Percentiles rank a stretch among this genome's conserved stretches.
phyloP scores from a whole-genome alignment of 2,797 vertebrate genomes.

The Pogoniulus pusillus region DNA sequence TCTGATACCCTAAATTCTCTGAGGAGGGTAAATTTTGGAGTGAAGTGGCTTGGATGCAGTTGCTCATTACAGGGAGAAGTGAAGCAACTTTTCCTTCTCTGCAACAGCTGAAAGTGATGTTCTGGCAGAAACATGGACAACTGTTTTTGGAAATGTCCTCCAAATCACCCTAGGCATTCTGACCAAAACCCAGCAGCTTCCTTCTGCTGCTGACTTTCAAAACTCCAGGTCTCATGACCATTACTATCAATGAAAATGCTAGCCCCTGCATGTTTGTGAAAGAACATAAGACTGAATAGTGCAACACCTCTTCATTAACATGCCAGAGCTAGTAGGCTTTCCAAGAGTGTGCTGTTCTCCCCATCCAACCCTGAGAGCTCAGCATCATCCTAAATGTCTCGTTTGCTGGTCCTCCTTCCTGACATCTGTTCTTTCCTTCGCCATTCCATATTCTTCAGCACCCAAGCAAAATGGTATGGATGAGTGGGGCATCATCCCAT shows the following conservation, averaged over 20 bases:
- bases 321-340: not conserved
- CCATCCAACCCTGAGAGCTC: not conserved
- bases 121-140: not conserved
- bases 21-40: not conserved
- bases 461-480: not conserved
- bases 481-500: too few relatives aligned
- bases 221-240: not conserved
- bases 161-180: not conserved
- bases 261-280: not conserved
- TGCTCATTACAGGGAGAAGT: not conserved
- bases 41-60: not conserved
- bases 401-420: not conserved
- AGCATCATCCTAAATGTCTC: not conserved
- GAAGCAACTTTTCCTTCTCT: not conserved
- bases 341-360: not conserved
- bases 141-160: not conserved
- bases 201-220: not conserved
- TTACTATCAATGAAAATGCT: not conserved
- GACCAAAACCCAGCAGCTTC: not conserved
- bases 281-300: not conserved
- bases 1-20: not conserved
- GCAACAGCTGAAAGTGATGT: not conserved
- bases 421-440: rapidly evolving
- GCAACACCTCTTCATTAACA: not conserved
- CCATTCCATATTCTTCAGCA: not conserved